Evolutionary conservation across 1,140 invertebrate genomes (phyloP).

Genomic region (Vanessa tameamea): DNA sequence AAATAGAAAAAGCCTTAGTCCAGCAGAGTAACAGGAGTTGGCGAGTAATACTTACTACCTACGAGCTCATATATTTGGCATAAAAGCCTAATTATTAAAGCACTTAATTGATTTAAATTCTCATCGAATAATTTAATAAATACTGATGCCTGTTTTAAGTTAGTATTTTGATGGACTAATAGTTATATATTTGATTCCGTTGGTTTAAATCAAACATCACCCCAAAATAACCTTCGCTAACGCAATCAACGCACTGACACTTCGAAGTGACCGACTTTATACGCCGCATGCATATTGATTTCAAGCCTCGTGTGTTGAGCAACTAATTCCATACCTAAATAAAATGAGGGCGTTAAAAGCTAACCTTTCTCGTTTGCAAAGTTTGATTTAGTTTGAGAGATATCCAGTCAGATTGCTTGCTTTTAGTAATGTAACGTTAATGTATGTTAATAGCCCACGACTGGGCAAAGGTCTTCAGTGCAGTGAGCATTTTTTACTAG

Average conservation of each 20-base stretch:
- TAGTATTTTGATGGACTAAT: not conserved
- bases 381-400: constrained; percentile 5
- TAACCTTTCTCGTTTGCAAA: constrained; percentile 11
- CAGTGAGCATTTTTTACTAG: no score
- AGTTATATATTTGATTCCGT: not conserved
- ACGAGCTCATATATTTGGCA: no score
- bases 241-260: constrained; percentile 50
- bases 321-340: constrained; percentile 23
- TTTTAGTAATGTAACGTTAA: no score
- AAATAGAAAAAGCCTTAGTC: no score
- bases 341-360: constrained; percentile 11
- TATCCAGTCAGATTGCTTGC: not conserved
- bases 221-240: constrained; percentile 41
- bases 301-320: constrained; percentile 15
- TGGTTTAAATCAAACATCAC: not conserved
- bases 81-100: no score
- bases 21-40: no score
- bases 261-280: constrained; percentile 35
- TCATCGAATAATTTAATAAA: no score
- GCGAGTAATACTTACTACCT: no score
- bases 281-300: constrained; percentile 57
- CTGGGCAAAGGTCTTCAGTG: no score
- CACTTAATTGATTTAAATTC: no score
- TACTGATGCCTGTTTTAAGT: no score
- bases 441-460: no score